phyloP scores from a whole-genome alignment of 2,113 vertebrate species.

The Recurvirostra avosetta region DNA sequence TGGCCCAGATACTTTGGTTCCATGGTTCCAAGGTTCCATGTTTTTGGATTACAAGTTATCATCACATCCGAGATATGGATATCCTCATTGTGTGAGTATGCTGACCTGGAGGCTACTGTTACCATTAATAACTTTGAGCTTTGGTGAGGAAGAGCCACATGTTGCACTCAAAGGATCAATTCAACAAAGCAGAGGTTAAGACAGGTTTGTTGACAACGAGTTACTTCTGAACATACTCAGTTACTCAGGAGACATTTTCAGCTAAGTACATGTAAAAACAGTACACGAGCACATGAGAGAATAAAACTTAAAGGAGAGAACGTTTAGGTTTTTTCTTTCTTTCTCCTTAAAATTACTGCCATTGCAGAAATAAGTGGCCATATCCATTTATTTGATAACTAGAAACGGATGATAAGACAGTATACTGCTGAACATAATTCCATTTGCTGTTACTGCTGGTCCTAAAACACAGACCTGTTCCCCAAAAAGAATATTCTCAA shows the following conservation, averaged over 20 bases:
- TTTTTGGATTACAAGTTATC: neutral
- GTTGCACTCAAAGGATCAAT: neutral
- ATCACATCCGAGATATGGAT: neutral
- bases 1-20: fast-evolving
- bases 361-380: neutral
- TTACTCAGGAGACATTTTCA: constrained; percentile 6
- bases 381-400: neutral
- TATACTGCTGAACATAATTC: neutral
- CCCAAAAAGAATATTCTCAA: neutral
- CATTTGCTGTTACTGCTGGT: neutral
- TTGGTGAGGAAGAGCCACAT: neutral
- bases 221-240: neutral
- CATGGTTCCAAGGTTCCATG: neutral
- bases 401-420: neutral
- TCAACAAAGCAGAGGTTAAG: neutral
- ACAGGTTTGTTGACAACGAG: neutral
- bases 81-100: neutral
- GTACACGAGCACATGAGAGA: neutral
- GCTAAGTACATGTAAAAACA: neutral
- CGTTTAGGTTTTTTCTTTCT: neutral
- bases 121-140: neutral
- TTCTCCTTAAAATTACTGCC: neutral
- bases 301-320: neutral
- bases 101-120: neutral
- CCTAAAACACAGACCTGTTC: neutral